Evolutionary conservation across 2,888 invertebrate species (phyloP).

Genomic region (Drosophila percnosoma): DNA sequence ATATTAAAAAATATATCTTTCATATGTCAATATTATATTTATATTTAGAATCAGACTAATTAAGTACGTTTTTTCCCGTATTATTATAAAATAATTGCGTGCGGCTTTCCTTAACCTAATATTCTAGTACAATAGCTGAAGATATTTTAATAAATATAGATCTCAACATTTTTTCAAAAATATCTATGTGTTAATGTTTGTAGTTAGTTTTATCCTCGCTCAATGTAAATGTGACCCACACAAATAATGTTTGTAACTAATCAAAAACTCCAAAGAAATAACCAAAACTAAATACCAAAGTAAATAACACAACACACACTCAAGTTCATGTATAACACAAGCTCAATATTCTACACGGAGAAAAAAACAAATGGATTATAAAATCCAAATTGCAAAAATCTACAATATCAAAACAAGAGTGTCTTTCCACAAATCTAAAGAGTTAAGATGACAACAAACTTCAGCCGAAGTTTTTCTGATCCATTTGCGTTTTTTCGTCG

Average conservation of each 20-base stretch:
- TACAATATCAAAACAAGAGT: neutral
- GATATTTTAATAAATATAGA: slow-evolving; percentile 16
- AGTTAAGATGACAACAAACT: neutral
- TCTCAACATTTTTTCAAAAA: slow-evolving; percentile 10
- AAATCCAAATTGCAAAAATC: neutral
- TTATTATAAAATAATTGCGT: neutral
- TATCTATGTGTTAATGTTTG: slow-evolving; percentile 64
- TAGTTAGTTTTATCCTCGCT: slow-evolving; percentile 59
- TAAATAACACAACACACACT: slow-evolving; percentile 31
- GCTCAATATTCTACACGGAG: slow-evolving; percentile 44
- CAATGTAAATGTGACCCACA: slow-evolving; percentile 43
- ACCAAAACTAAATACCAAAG: slow-evolving; percentile 16
- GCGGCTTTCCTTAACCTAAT: neutral
- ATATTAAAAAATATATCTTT: neutral
- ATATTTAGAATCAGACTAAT: slow-evolving; percentile 1
- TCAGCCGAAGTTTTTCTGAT: neutral
- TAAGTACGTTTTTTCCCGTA: slow-evolving; percentile 1
- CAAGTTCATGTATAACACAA: slow-evolving; percentile 62
- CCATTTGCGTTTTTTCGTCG: neutral
- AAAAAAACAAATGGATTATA: neutral
- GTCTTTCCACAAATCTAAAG: neutral
- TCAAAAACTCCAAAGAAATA: slow-evolving; percentile 22
- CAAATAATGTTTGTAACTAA: slow-evolving; percentile 36
- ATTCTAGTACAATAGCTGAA: slow-evolving; percentile 10
- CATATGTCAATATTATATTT: neutral